These are phyloP conservation scores for Lepidostoma basale DNA, from an alignment of 1,140 invertebrate genomes.

Conservation along the genomic window DNA sequence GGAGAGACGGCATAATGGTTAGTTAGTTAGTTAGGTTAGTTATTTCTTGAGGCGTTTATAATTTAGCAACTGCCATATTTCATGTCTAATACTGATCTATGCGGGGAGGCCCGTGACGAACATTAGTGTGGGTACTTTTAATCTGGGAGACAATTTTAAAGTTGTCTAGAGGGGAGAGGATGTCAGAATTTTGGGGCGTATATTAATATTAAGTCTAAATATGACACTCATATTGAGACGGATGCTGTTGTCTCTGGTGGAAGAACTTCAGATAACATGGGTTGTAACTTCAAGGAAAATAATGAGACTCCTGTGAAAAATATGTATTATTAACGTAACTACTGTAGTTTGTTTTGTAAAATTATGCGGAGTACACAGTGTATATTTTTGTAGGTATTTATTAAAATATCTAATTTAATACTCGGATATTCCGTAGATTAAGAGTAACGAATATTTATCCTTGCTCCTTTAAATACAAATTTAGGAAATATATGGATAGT, in stretches of 20 bases:
- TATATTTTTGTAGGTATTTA: no score
- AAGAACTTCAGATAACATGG: no score
- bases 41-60: slow-evolving; percentile 43
- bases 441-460: no score
- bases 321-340: background rate
- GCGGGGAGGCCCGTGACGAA: slow-evolving; percentile 33
- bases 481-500: no score
- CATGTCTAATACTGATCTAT: slow-evolving; percentile 39
- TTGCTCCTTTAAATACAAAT: no score
- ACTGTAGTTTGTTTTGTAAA: no score
- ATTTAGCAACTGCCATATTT: slow-evolving; percentile 36
- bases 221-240: slow-evolving; percentile 18
- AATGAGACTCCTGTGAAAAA: background rate
- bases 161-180: slow-evolving; percentile 16
- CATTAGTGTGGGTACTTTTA: slow-evolving; percentile 33
- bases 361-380: no score
- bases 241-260: no score
- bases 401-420: no score
- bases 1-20: no score
- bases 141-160: slow-evolving; percentile 34
- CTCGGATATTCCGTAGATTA: no score
- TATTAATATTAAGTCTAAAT: slow-evolving; percentile 18
- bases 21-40: no score
- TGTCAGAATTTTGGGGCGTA: slow-evolving; percentile 5
- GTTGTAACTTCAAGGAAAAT: background rate